Conservation (phyloP, 2,113 vertebrate genomes). For the Sander lucioperca region DNA sequence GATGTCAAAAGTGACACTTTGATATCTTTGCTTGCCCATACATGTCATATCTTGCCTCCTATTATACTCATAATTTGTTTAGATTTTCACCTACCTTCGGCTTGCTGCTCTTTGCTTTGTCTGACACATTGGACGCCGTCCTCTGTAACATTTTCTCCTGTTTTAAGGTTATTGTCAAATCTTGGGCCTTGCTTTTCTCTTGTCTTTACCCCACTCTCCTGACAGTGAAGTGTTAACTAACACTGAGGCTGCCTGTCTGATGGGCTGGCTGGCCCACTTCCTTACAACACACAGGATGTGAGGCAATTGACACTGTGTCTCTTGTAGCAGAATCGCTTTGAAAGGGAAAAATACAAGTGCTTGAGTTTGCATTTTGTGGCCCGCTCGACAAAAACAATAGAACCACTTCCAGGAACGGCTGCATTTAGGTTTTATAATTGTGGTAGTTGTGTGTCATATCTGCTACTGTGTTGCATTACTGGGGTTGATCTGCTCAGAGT, state of each 20-base stretch:
- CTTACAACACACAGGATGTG: constrained; percentile 84
- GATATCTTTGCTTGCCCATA: background rate
- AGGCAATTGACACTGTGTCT: constrained; percentile 71
- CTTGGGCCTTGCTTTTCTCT: constrained; percentile 31
- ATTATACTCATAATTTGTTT: background rate
- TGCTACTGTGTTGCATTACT: background rate
- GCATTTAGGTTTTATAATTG: constrained; percentile 18
- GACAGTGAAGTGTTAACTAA: constrained; percentile 53
- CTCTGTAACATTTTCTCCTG: constrained; percentile 82
- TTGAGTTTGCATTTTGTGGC: constrained; percentile 76
- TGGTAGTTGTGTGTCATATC: background rate
- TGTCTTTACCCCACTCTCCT: constrained; percentile 17
- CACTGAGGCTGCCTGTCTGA: constrained; percentile 14
- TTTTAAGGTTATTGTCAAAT: constrained; percentile 7
- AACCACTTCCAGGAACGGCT: constrained; percentile 71
- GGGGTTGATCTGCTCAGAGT: constrained; percentile 3
- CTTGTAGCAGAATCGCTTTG: constrained; percentile 63
- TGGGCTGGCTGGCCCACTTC: constrained; percentile 74
- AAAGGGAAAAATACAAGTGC: constrained; percentile 73
- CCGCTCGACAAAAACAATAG: constrained; percentile 21
- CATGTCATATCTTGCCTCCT: background rate
- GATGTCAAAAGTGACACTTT: background rate
- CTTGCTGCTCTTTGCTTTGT: constrained; percentile 82
- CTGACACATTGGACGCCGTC: constrained; percentile 83
- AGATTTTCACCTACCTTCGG: constrained; percentile 81